Evolutionary conservation across 2,113 vertebrate species (phyloP).

Genomic region (Numenius arquata): DNA sequence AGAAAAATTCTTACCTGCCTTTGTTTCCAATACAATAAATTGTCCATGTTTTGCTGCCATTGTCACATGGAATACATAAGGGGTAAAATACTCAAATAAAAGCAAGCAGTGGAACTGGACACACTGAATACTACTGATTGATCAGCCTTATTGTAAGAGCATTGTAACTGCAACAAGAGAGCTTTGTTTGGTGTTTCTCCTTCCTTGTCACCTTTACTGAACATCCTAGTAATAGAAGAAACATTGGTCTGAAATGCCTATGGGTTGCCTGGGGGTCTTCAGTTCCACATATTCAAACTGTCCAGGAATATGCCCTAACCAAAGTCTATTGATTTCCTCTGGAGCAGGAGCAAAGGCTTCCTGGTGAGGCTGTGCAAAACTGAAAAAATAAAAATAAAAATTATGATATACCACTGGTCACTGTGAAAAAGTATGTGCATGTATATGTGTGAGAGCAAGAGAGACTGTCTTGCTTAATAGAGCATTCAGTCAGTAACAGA

Average conservation of each 20-base stretch:
- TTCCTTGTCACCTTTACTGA: background rate
- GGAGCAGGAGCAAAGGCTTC: background rate
- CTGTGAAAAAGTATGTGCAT: background rate
- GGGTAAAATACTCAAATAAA: background rate
- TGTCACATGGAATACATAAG: accelerated
- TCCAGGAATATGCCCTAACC: background rate
- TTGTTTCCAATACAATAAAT: background rate
- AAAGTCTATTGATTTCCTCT: background rate
- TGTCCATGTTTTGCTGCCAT: background rate
- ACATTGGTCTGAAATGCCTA: background rate
- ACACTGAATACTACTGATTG: background rate
- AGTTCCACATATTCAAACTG: background rate
- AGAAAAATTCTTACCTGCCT: background rate
- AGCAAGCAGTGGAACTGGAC: background rate
- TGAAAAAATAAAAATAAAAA: background rate
- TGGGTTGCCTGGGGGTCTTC: accelerated
- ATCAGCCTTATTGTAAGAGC: background rate
- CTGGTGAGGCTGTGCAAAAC: background rate
- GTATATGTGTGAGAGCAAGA: background rate
- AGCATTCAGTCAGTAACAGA: background rate
- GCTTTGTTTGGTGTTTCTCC: background rate
- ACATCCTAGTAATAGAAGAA: background rate
- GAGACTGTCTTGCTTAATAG: background rate
- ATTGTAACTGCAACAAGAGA: background rate
- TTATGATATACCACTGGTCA: background rate